These are phyloP conservation scores for Galeopsomyia nigrocyanea DNA, from an alignment of 2,888 invertebrate genomes.

Conservation along the genomic window DNA sequence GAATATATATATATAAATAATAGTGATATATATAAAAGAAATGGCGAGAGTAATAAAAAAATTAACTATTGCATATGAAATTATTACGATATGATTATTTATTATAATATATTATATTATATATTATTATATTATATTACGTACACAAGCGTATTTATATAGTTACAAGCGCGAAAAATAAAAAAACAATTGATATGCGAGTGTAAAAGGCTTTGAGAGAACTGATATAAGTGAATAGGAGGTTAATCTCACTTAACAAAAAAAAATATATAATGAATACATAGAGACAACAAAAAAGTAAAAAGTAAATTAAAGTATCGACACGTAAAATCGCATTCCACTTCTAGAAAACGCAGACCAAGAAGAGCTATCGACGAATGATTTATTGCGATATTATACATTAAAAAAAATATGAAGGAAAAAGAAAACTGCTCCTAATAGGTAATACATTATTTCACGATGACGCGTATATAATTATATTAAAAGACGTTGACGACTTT, in stretches of 20 bases:
- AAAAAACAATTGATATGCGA: background rate
- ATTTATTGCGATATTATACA: constrained; percentile 42
- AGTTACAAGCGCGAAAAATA: constrained; percentile 55
- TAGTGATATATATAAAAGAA: constrained; percentile 39
- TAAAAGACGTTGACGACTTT: constrained; percentile 36
- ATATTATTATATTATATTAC: constrained; percentile 55
- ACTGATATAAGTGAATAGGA: constrained; percentile 60
- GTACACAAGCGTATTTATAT: constrained; percentile 65
- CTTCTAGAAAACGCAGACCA: constrained; percentile 35
- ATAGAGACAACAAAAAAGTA: constrained; percentile 45
- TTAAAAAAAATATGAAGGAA: constrained; percentile 27
- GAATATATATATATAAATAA: constrained; percentile 44
- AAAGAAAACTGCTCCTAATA: constrained; percentile 30
- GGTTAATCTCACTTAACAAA: constrained; percentile 55
- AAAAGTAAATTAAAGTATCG: constrained; percentile 31
- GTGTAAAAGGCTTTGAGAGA: constrained; percentile 34
- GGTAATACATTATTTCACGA: constrained; percentile 32
- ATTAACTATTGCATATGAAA: constrained; percentile 45
- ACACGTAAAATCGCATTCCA: constrained; percentile 33
- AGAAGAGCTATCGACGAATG: constrained; percentile 32
- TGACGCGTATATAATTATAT: constrained; percentile 39
- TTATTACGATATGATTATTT: constrained; percentile 39
- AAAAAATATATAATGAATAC: constrained; percentile 34
- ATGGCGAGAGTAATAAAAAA: constrained; percentile 33
- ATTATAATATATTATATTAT: constrained; percentile 40